phyloP scores from a whole-genome alignment of 1,140 invertebrate species.

The Bombus balteatus region DNA sequence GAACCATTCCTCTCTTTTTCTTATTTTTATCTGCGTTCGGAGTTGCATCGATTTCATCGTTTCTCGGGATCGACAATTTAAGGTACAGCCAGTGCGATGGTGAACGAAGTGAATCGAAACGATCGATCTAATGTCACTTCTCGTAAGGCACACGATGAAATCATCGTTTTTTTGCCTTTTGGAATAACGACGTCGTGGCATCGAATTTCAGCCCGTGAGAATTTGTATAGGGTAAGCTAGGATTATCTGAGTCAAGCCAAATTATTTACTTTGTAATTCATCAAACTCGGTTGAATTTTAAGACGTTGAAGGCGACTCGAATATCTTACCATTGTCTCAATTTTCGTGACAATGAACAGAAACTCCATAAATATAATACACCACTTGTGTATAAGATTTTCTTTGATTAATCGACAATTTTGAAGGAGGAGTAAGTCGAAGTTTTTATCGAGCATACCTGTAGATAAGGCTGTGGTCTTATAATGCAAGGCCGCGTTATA shows the following conservation, averaged over 20 bases:
- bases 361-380: not conserved
- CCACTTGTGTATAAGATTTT: not conserved
- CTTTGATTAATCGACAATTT: constrained; percentile 24
- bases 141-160: not conserved
- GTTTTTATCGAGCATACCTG: not conserved
- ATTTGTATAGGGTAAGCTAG: not conserved
- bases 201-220: not conserved
- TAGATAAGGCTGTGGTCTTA: not conserved
- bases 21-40: too few relatives aligned
- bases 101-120: not conserved
- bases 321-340: too few relatives aligned
- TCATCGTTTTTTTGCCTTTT: not conserved
- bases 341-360: not conserved
- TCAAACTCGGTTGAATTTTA: not conserved
- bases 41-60: not conserved
- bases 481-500: not conserved
- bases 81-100: not conserved
- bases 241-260: fast-evolving
- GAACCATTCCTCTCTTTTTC: not conserved
- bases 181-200: not conserved
- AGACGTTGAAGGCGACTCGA: not conserved
- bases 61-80: not conserved
- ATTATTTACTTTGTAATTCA: too few relatives aligned
- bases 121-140: not conserved
- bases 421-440: not conserved